Evolutionary conservation across 2,113 vertebrate genomes (phyloP).

Genomic region (Canis aureus): DNA sequence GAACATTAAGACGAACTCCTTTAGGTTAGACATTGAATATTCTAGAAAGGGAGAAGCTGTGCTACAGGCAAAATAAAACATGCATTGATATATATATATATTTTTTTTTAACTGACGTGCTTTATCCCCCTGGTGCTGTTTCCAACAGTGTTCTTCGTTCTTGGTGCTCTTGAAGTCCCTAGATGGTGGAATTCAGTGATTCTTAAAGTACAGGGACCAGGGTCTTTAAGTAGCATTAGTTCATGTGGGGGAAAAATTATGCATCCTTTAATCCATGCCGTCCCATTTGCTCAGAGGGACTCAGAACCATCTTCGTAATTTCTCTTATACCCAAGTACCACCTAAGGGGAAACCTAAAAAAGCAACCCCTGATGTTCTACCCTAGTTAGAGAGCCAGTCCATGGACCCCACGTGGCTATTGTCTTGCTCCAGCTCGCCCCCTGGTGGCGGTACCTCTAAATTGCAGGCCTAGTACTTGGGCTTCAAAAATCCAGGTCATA

Average conservation of each 20-base stretch:
- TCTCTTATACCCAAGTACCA: not conserved
- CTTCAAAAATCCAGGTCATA: not conserved
- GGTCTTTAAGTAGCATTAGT: not conserved
- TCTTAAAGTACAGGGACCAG: not conserved
- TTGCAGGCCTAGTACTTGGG: not conserved
- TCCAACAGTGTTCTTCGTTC: not conserved
- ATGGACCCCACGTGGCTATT: fast-evolving
- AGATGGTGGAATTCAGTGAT: not conserved
- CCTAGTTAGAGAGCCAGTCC: not conserved
- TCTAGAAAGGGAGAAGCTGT: not conserved
- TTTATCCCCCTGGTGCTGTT: not conserved
- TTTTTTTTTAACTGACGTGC: not conserved
- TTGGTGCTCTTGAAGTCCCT: not conserved
- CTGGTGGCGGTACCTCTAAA: not conserved
- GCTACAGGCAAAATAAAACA: not conserved
- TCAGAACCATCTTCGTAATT: not conserved
- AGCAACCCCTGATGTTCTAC: too few relatives aligned
- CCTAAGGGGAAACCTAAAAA: not conserved
- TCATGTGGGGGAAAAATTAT: not conserved
- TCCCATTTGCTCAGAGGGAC: not conserved
- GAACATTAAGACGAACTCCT: not conserved
- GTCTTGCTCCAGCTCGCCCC: not conserved
- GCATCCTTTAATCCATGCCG: not conserved
- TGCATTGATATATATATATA: too few relatives aligned
- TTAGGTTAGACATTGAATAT: not conserved